Percentiles rank a stretch among this genome's conserved stretches.
These are phyloP conservation scores for Melipona bicolor DNA, from an alignment of 2,888 invertebrate genomes.

Conservation along the genomic window DNA sequence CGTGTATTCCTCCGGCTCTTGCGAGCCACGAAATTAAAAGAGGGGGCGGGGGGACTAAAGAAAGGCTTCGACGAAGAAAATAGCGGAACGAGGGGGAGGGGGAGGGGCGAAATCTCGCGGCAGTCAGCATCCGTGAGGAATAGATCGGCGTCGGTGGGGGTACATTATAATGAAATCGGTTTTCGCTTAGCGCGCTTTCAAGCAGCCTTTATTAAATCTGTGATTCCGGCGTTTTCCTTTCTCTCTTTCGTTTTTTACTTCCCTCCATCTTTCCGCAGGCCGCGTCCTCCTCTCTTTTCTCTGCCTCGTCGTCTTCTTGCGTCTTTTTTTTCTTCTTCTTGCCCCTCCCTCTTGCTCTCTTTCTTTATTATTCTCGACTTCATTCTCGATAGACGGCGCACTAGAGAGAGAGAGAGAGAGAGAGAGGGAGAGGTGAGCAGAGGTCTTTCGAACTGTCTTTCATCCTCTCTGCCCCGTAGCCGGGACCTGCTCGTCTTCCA, in stretches of 20 bases:
- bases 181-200: constrained; percentile 79
- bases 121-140: constrained; percentile 66
- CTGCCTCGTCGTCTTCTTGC: background rate
- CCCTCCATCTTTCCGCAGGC: background rate
- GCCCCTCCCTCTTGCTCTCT: background rate
- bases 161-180: constrained; percentile 80
- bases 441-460: constrained; percentile 50
- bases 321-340: background rate
- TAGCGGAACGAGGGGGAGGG: background rate
- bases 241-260: constrained; percentile 30
- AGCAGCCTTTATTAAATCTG: constrained; percentile 79
- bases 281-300: background rate
- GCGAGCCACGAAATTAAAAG: constrained; percentile 26
- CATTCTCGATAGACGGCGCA: constrained; percentile 37
- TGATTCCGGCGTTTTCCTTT: constrained; percentile 68
- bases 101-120: constrained; percentile 56
- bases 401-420: no score
- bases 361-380: constrained; percentile 52
- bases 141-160: constrained; percentile 60
- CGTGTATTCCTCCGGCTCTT: constrained; percentile 2
- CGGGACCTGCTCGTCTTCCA: constrained; percentile 18
- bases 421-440: constrained; percentile 30
- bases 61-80: background rate
- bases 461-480: background rate
- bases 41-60: background rate